A percentile compares a stretch with the other conserved stretches of the same genome.
phyloP scores from a whole-genome alignment of 2,113 vertebrate genomes.

The Apteryx mantelli region DNA sequence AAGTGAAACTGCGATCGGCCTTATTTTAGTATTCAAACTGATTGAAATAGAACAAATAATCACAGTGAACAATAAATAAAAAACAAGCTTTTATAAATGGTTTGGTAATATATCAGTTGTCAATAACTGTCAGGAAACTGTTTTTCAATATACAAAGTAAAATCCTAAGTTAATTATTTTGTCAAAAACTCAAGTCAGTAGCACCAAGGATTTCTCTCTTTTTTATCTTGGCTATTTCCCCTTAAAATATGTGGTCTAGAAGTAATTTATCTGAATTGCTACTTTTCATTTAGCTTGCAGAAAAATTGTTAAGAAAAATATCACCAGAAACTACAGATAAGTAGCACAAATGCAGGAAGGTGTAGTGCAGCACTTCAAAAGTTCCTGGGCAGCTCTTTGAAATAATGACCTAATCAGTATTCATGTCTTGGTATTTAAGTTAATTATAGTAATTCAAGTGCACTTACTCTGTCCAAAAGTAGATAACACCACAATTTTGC shows the following conservation, averaged over 20 bases:
- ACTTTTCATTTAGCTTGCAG: background rate
- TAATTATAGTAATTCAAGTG: background rate
- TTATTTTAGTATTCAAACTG: background rate
- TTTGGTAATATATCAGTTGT: background rate
- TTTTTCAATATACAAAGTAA: background rate
- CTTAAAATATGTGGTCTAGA: background rate
- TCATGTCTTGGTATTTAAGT: background rate
- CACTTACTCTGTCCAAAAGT: background rate
- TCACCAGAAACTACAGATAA: background rate
- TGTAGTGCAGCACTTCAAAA: background rate
- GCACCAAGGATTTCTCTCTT: background rate
- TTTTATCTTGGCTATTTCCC: background rate
- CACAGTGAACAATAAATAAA: background rate
- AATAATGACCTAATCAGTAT: background rate
- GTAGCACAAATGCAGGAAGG: slow-evolving; percentile 3
- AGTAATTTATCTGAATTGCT: background rate
- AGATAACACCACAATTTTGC: background rate
- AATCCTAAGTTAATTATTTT: background rate
- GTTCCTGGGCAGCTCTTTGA: background rate
- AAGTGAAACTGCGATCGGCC: background rate
- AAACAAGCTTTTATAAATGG: background rate
- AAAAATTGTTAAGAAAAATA: background rate
- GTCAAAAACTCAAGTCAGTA: background rate
- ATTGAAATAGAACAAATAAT: background rate
- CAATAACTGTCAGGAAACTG: background rate